Base-by-base conservation (phyloP, 37 sponge, comb jelly and placozoan genomes). In the Lycopodina hypogea region DNA sequence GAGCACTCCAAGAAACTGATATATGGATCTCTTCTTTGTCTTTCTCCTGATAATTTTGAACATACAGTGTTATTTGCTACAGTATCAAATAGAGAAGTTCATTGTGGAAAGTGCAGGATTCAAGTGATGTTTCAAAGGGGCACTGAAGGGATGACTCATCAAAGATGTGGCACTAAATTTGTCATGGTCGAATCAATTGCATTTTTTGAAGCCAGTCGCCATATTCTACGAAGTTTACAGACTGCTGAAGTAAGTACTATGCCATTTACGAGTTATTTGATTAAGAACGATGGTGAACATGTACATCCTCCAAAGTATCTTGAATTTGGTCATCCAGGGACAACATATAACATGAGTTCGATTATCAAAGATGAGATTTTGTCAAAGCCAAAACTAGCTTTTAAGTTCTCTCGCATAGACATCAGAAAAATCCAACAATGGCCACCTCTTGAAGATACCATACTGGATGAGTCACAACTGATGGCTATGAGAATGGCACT, bases 181-280 rank as follows among this genome's bases (percentile, higher is more conserved):
- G 59, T 68, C 1, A 86, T 95, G 68, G 85, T 87, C 19, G 96
- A 96, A 63, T 96, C 96, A 32, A 42, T 66, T n/a, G 93, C 91
- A 2, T 93, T 88, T 80, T 96, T 79, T 81, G 94, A 96, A 78
- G 93, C 96, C n/a, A 86, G 78, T 63, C 84, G 79, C 2, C 96
- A 89, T 34, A 85, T 93, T 6, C 71, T 96, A 3, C 37, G 34
- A 22, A 84, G 88, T 29, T 57, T 96, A 9, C 91, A 93, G 52
- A 77, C 53, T 29, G 86, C 87, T 33, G 90, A 90, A 42, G 76
- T 78, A 35, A 86, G 80, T 23, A 90, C 90, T 38, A 90, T 96
- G 88, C 96, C 93, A 33, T 90, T 96, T 64, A 89, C 65, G 2
- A 23, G 78, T 42, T 78, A 89, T 61, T 53, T 95, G 2, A 65